Conservation (phyloP, 1,140 invertebrate species). For the Drosophila pruinosa region DNA sequence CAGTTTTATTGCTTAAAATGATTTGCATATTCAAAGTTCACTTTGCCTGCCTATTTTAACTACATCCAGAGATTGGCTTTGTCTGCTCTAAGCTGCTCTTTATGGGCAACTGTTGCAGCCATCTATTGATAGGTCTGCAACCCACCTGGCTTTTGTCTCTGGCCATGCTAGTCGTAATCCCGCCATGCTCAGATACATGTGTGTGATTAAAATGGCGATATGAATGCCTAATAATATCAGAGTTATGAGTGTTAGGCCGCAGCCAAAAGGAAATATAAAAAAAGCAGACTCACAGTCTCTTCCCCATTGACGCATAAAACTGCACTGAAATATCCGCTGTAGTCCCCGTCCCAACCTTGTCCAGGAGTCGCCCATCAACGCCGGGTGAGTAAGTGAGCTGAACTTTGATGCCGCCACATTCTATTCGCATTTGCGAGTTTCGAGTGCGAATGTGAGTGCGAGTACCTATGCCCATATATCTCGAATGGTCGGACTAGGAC, state of each 20-base stretch:
- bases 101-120: constrained; percentile 1
- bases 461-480: constrained; percentile 76
- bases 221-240: constrained; percentile 78
- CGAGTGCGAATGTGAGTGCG: constrained; percentile 27
- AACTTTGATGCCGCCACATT: constrained; percentile 81
- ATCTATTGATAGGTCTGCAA: not conserved
- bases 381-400: constrained; percentile 76
- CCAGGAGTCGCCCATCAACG: constrained; percentile 47
- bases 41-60: not conserved
- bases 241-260: constrained; percentile 54
- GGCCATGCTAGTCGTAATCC: constrained; percentile 50
- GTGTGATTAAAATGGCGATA: constrained; percentile 78
- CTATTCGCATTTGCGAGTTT: constrained; percentile 72
- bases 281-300: not conserved
- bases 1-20: too few species aligned
- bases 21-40: too few species aligned
- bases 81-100: too few species aligned
- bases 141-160: not conserved
- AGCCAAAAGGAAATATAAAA: constrained; percentile 2
- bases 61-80: not conserved
- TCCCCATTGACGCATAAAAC: constrained; percentile 47
- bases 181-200: constrained; percentile 27
- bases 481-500: constrained; percentile 56
- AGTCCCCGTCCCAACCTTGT: not conserved
- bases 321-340: constrained; percentile 66